Evolutionary conservation across 2,113 vertebrate species (phyloP).

Genomic region (Anhinga rufa): DNA sequence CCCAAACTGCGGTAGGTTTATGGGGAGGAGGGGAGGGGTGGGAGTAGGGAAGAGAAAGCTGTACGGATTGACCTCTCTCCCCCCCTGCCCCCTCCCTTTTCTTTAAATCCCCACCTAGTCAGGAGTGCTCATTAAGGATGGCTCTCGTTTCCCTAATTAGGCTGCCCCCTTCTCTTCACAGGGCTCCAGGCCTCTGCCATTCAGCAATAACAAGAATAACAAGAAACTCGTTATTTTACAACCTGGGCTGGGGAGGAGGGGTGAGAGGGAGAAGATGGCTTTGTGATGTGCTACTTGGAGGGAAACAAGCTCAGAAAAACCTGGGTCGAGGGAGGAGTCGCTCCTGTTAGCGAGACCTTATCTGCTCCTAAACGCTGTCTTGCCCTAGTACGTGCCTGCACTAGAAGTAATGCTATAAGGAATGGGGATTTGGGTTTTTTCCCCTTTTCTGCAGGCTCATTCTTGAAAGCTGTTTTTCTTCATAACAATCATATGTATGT

Average conservation of each 20-base stretch:
- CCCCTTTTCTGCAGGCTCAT: not conserved
- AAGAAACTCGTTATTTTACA: constrained; percentile 62
- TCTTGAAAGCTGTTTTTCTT: constrained; percentile 33
- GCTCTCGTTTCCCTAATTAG: constrained; percentile 83
- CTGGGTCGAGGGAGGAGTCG: not conserved
- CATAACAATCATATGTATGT: not conserved
- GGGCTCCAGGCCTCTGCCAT: constrained; percentile 47
- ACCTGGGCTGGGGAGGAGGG: constrained; percentile 7
- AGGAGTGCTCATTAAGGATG: constrained; percentile 76
- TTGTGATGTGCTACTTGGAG: constrained; percentile 26
- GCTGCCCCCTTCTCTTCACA: constrained; percentile 29
- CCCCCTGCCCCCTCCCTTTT: constrained; percentile 63
- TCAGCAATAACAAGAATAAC: constrained; percentile 49
- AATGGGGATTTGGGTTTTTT: not conserved
- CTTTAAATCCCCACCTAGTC: constrained; percentile 66
- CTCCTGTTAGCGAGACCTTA: not conserved
- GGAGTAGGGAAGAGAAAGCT: constrained; percentile 58
- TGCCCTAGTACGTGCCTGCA: not conserved
- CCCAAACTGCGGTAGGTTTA: constrained; percentile 82
- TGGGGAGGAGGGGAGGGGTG: constrained; percentile 60
- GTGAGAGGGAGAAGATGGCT: constrained; percentile 20
- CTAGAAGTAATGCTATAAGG: not conserved
- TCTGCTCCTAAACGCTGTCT: not conserved
- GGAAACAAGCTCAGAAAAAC: constrained; percentile 33
- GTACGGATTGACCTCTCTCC: constrained; percentile 18